These are phyloP conservation scores for Stigmatopora nigra DNA, from an alignment of 2,113 vertebrate genomes.

Conservation along the genomic window DNA sequence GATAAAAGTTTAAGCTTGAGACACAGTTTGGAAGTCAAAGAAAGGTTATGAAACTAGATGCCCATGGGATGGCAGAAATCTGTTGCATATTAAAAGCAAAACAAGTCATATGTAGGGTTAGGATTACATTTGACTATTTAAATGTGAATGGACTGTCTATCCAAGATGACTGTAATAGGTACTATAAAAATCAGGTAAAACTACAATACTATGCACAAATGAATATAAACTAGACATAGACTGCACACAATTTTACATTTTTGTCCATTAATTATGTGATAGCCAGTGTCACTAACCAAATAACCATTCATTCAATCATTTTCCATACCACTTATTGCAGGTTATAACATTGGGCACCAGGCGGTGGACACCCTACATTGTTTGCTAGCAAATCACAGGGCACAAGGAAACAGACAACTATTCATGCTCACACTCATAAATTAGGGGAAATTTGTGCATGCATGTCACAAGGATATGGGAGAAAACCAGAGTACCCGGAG, in stretches of 20 bases:
- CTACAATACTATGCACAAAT: neutral
- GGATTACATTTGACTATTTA: constrained; percentile 17
- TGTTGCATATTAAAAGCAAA: constrained; percentile 59
- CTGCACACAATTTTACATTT: neutral
- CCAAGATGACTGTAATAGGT: neutral
- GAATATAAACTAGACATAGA: neutral
- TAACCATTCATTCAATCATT: too few species aligned
- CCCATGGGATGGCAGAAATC: constrained; percentile 27
- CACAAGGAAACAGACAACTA: too few species aligned
- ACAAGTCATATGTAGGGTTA: constrained; percentile 14
- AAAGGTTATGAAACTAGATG: constrained; percentile 44
- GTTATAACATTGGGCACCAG: too few species aligned
- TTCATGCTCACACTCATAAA: too few species aligned
- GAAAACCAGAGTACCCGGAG: too few species aligned
- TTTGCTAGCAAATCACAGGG: too few species aligned
- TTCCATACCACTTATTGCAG: too few species aligned
- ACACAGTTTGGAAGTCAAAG: constrained; percentile 52
- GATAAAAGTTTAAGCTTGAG: constrained; percentile 16
- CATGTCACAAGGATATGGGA: too few species aligned
- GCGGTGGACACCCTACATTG: too few species aligned
- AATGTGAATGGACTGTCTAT: constrained; percentile 8
- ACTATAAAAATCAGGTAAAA: constrained; percentile 2
- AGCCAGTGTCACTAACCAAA: too few species aligned
- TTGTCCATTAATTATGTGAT: too few species aligned
- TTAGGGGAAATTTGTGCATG: too few species aligned